Percentiles rank a stretch among this genome's conserved stretches.
Evolutionary conservation across 2,888 invertebrate genomes (phyloP).

Genomic region (Eilema griseolum): DNA sequence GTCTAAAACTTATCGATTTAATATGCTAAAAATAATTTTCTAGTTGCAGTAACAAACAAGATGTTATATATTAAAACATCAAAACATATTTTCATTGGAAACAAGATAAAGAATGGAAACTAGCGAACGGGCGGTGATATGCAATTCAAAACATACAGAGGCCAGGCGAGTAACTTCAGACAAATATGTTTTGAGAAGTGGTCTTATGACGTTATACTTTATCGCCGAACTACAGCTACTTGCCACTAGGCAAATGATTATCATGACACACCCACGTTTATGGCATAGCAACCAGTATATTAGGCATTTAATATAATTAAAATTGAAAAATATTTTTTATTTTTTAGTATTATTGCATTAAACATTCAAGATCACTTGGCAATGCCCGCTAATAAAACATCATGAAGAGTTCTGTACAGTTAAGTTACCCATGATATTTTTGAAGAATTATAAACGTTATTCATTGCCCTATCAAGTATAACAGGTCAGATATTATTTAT

Average conservation of each 20-base stretch:
- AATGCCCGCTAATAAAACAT: no score
- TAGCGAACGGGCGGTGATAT: conserved; percentile 68
- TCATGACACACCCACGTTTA: conserved; percentile 82
- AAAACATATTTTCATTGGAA: conserved; percentile 82
- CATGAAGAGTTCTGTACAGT: background rate
- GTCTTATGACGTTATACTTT: conserved; percentile 69
- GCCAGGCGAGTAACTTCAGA: conserved; percentile 65
- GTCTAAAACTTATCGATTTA: background rate
- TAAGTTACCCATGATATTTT: background rate
- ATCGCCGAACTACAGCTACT: conserved; percentile 68
- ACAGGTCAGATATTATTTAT: no score
- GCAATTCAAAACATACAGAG: conserved; percentile 78
- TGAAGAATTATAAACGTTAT: no score
- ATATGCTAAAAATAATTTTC: background rate
- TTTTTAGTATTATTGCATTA: background rate
- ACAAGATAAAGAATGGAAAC: conserved; percentile 84
- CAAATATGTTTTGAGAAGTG: conserved; percentile 81
- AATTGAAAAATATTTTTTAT: background rate
- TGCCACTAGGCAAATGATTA: conserved; percentile 61
- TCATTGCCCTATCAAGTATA: no score
- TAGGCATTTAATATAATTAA: background rate
- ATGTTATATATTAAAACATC: conserved; percentile 71
- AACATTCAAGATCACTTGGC: background rate
- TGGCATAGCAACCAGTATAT: conserved; percentile 69
- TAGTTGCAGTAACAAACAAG: conserved; percentile 62